Base-by-base conservation (phyloP, 2,113 vertebrate species). In the Dasypus novemcinctus region DNA sequence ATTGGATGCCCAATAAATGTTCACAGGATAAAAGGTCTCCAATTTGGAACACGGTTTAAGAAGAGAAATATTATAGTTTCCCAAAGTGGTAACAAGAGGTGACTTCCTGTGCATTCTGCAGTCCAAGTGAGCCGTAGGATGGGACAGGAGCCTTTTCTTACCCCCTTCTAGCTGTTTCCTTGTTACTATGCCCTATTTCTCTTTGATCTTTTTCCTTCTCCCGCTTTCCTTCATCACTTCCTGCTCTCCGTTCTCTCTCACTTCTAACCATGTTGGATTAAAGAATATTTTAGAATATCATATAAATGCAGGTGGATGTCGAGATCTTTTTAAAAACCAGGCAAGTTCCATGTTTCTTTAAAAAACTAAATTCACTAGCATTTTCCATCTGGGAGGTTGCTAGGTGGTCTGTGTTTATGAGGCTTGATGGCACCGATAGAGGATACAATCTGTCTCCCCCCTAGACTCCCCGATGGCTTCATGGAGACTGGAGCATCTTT, bases 231-330 rank as follows among this genome's bases (percentile, higher is more conserved):
- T n/a, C 66, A 31, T 8, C 46, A 68, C 13, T 59, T 66, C 25
- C 49, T 74, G 10, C 76, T 93, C 13, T 63, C 21, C 54, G 57
- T 88, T 85, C 5, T 76, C 15, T 68, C 33, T 57, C 57, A 68
- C 76, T n/a, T 36, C 36, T 74, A 81, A n/a, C 14, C 18, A 81
- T 43, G 57, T 18, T n/a, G 33, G 82, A 80, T 46, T 76, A n/a
- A 69, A 95, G n/a, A 81, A 18, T 74, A 64, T 91, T 66, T 93
- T 78, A 81, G 61, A 54, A 68, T 74, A 93, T 68, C 49, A 3
- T 33, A 63, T 46, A 20, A 87, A 63, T 69, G 75, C 15, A 86
- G 49, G 29, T 57, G n/a, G 91, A 85, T 74, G 49, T 43, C 49
- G 41, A n/a, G 33, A 29, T 61, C 31, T 86, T 20, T 23, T 2